Evolutionary conservation across 1,140 invertebrate species (phyloP), one percentile per base, ranked within the genome.

Genomic region (Drosophila mojavensis): DNA sequence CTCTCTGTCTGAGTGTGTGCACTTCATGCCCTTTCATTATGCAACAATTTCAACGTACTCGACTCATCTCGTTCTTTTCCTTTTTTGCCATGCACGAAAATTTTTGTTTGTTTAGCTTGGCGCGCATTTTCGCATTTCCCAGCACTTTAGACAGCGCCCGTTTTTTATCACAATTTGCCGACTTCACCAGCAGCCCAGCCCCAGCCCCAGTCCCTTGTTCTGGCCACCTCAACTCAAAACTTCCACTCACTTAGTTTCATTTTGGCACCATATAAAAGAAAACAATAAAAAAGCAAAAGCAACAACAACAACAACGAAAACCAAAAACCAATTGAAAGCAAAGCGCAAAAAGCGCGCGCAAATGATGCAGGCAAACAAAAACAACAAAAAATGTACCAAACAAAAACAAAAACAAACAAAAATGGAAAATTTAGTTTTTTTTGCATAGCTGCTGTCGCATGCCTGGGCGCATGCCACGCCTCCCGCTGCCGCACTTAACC

Each of bases 181-280:
- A 39, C 36, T 39, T 36, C 7, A 36, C 6, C 33, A 43, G 13
- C 41, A n/a, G 4, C 13, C 4, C 39, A 11, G 3, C 43, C n/a
- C 43, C 1, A n/a, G 4, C n/a, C 43, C 7, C 7, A 0, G 5
- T 36, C 9, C 2, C 33, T 10, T 0, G 33, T 6, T 36, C 6
- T 1, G 6, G 11, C 26, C 50, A 7, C 39, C n/a, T 15, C 6
- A n/a, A 6, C 36, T 0, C 20, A 47, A 61, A 66, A 64, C 78
- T 84, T 63, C 61, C 78, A 82, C 81, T 84, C 75, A 84, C 81
- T 84, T 85, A 84, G 81, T 81, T 85, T 84, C 81, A 84, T 84
- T 84, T 72, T 66, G 39, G 24, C 20, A 66, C 39, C 54, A 83
- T 79, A 84, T 72, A 64, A 77, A 71, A 58, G 65, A 82, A 60